Conservation (phyloP, 2,888 invertebrate species). For the Mechanitis messenoides region DNA sequence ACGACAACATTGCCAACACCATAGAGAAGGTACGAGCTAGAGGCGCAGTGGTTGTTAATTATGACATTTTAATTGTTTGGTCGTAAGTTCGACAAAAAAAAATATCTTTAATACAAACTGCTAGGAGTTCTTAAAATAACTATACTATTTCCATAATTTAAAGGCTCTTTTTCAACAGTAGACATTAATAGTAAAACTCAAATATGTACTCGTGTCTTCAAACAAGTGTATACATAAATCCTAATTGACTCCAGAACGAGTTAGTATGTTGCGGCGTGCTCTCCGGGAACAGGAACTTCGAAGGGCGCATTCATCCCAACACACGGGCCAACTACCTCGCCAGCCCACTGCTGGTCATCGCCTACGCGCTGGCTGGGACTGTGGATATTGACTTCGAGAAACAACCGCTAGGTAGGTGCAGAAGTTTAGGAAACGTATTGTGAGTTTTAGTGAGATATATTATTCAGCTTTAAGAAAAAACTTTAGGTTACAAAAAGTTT, state of each 20-base stretch:
- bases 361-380: constrained; percentile 97
- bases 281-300: constrained; percentile 98
- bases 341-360: constrained; percentile 97
- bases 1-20: constrained; percentile 92
- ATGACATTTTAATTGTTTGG: constrained; percentile 3
- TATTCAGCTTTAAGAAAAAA: too few species aligned
- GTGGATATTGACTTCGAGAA: constrained; percentile 96
- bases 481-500: too few species aligned
- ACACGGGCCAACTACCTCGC: constrained; percentile 98
- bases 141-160: too few species aligned
- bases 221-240: too few species aligned
- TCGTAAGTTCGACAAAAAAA: neutral
- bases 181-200: too few species aligned
- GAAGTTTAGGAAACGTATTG: too few species aligned
- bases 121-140: too few species aligned
- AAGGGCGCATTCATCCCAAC: constrained; percentile 97
- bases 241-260: constrained; percentile 79
- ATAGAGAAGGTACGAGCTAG: constrained; percentile 84
- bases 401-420: constrained; percentile 82
- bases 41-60: too few species aligned
- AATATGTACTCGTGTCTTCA: too few species aligned
- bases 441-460: too few species aligned
- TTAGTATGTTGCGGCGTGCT: constrained; percentile 96
- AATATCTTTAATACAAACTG: too few species aligned
- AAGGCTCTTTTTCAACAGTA: too few species aligned